Percentiles rank a stretch among this genome's conserved stretches.
Evolutionary conservation across 2,113 vertebrate species (phyloP).

Genomic region (Pluvianellus socialis): DNA sequence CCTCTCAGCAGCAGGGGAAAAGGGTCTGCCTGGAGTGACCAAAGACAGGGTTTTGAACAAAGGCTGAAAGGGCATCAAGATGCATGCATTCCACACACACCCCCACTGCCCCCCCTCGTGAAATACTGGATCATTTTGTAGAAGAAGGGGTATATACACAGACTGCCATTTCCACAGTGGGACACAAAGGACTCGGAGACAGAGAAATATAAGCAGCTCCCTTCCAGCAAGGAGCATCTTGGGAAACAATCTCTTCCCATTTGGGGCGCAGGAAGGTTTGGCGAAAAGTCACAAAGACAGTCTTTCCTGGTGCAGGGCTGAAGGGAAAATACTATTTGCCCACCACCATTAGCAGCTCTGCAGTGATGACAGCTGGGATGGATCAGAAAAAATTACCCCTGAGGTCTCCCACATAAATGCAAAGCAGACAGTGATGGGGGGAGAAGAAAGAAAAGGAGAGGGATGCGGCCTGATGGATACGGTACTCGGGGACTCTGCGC

Average conservation of each 20-base stretch:
- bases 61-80: not conserved
- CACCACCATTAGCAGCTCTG: not conserved
- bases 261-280: not conserved
- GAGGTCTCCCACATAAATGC: slow-evolving; percentile 33
- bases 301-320: not conserved
- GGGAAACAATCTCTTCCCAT: not conserved
- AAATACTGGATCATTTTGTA: not conserved
- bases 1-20: not conserved
- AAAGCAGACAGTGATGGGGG: slow-evolving; percentile 11
- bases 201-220: not conserved
- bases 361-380: not conserved
- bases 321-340: not conserved
- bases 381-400: slow-evolving; percentile 42
- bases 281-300: not conserved
- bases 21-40: not conserved
- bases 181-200: not conserved
- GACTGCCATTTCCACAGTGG: not conserved
- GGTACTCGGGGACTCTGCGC: not conserved
- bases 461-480: slow-evolving; percentile 2
- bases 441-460: not conserved
- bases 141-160: not conserved
- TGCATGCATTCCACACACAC: too few species aligned
- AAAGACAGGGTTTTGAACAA: not conserved
- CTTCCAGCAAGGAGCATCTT: not conserved
- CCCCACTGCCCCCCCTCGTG: rapidly evolving